Base-by-base conservation (phyloP, 37 sponge, comb jelly and placozoan genomes). In the Geodia barretti region DNA sequence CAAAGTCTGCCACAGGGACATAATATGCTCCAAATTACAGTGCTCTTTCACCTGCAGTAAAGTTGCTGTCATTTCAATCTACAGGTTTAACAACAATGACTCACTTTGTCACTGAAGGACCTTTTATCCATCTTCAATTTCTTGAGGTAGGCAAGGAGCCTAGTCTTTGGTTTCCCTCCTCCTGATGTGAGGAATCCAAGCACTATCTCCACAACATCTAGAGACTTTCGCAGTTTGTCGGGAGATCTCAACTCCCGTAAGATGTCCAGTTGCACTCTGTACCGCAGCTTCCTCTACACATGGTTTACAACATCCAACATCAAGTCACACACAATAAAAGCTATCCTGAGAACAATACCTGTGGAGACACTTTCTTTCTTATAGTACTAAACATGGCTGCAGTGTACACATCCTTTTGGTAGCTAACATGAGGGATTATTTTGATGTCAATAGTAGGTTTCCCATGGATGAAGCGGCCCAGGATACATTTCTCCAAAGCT, bases 401-500 rank as follows among this genome's bases (percentile, higher is more conserved):
- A 64, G 79, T 63, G 41, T 86, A 79, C 23, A 78, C 61, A 39
- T 86, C 86, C 19, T 71, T 79, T 34, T 66, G 68, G 29, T 86
- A 86, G 3, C 72, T 74, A 17, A 79, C 80, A 64, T 62, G 73
- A 72, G 86, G 86, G 29, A 73, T 72, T 11, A 79, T 73, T 30
- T 67, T 34, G 47, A 43, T 21, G 28, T 79, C 74, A 54, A 91
- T 78, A 7, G n/a, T 26, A 30, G 92, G 88, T 26, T 87, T 86
- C 31, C 88, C 87, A 31, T 75, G 73, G 61, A 91, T 69, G 58
- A 91, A 91, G 59, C 84, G 30, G 79, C 83, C 77, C 17, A 81
- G 74, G 31, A 91, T 62, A 64, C 87, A 84, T 36, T 83, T 82
- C 81, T 91, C 92, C 31, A 91, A 72, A 41, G 92, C 88, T 7